Evolutionary conservation across 2,888 invertebrate genomes (phyloP).

Genomic region (Ctena decussata): DNA sequence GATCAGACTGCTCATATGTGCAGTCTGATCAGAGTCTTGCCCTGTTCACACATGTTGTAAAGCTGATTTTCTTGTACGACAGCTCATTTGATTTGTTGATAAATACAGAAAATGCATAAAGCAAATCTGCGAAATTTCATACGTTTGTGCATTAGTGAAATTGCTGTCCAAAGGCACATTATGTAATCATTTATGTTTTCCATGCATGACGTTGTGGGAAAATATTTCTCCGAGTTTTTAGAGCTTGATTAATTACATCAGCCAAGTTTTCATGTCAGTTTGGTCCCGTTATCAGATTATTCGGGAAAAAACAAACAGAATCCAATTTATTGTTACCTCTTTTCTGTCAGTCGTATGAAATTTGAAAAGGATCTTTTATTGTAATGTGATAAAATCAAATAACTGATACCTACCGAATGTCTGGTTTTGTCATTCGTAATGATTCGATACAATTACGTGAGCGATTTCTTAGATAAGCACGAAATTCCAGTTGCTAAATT

Average conservation of each 20-base stretch:
- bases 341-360: neutral
- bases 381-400: neutral
- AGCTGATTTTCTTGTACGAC: too few species aligned
- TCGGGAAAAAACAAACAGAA: neutral
- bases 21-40: neutral
- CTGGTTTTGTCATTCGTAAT: neutral
- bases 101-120: neutral
- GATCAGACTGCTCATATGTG: neutral
- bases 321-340: neutral
- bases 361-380: slow-evolving; percentile 10
- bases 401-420: neutral
- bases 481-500: neutral
- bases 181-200: neutral
- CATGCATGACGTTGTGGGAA: neutral
- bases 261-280: neutral
- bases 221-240: neutral
- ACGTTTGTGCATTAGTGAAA: neutral
- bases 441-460: neutral
- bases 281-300: neutral
- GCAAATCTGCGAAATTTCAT: neutral
- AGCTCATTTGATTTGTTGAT: neutral
- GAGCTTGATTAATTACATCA: neutral
- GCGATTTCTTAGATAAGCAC: neutral
- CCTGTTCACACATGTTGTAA: too few species aligned
- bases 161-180: neutral